Evolutionary conservation across 2,113 vertebrate genomes (phyloP).

Genomic region (Callorhinus ursinus): DNA sequence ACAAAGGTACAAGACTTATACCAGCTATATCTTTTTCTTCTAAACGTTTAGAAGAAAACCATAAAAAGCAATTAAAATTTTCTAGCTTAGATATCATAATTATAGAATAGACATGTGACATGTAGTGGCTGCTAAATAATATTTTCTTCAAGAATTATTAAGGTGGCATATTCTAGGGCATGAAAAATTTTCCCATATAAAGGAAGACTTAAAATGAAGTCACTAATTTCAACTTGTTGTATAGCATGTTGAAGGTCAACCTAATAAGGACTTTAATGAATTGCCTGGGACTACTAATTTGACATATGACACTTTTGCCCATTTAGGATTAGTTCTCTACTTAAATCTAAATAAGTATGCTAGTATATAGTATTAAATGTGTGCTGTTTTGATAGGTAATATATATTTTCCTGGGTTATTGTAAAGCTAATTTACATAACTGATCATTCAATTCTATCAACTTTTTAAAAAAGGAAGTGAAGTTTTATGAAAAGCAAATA

Average conservation of each 20-base stretch:
- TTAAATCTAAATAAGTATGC: neutral
- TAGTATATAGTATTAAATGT: neutral
- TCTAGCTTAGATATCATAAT: neutral
- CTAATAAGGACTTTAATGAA: neutral
- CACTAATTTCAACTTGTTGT: neutral
- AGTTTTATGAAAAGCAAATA: constrained; percentile 22
- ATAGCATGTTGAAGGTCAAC: neutral
- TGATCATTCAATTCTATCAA: neutral
- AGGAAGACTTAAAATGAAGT: neutral
- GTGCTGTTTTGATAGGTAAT: neutral
- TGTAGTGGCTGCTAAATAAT: neutral
- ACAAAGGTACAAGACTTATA: neutral
- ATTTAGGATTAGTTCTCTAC: neutral
- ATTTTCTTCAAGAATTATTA: constrained; percentile 12
- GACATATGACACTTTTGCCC: neutral
- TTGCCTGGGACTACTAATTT: neutral
- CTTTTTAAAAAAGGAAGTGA: neutral
- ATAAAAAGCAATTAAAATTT: neutral
- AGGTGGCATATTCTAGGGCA: neutral
- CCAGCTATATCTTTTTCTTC: neutral
- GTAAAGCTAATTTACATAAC: neutral
- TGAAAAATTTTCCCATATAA: neutral
- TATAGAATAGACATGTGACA: neutral
- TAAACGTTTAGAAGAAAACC: neutral
- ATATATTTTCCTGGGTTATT: neutral